Evolutionary conservation across 2,888 invertebrate genomes (phyloP).

Genomic region (Tetragonisca angustula): DNA sequence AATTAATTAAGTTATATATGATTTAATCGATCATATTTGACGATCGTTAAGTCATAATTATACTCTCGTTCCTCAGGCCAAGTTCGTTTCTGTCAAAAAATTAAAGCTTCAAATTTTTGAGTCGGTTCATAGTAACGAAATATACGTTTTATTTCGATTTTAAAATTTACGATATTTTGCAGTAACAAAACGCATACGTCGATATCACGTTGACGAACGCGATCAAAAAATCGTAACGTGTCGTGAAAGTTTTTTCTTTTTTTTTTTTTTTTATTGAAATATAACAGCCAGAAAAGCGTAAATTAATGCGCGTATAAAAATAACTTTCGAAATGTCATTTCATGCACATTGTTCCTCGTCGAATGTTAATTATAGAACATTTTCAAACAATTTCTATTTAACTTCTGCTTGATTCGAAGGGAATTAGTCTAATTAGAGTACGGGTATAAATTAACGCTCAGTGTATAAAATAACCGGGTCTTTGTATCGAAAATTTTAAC

Average conservation of each 20-base stretch:
- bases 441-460: not conserved
- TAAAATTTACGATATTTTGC: not conserved
- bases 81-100: too few relatives aligned
- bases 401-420: not conserved
- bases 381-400: not conserved
- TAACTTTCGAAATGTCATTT: not conserved
- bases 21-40: too few relatives aligned
- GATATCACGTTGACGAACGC: not conserved
- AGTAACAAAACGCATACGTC: not conserved
- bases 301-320: not conserved
- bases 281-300: not conserved
- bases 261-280: not conserved
- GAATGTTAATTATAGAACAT: too few relatives aligned
- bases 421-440: not conserved
- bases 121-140: too few relatives aligned
- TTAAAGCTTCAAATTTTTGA: too few relatives aligned
- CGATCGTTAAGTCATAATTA: too few relatives aligned
- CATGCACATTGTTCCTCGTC: not conserved
- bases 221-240: slow-evolving; percentile 10
- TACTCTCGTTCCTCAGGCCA: too few relatives aligned
- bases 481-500: not conserved
- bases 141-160: not conserved
- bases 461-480: not conserved
- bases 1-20: too few relatives aligned
- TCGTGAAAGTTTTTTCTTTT: not conserved